phyloP scores from a whole-genome alignment of 1,140 invertebrate species.

The Aphelenchoides fujianensis region DNA sequence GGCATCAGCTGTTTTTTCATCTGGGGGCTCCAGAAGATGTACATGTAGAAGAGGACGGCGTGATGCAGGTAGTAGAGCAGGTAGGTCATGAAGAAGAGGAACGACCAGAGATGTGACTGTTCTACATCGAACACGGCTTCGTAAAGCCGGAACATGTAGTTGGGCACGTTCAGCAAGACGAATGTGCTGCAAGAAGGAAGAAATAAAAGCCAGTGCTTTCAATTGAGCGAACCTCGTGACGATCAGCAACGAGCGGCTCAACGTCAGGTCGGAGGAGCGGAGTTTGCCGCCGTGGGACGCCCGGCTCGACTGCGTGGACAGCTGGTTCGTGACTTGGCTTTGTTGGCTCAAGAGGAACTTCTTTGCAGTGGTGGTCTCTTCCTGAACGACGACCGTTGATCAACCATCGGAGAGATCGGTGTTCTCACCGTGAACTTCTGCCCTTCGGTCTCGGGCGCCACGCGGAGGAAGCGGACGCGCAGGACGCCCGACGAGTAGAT shows the following conservation, averaged over 20 bases:
- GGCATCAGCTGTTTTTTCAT: conserved; percentile 62
- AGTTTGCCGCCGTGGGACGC: conserved; percentile 50
- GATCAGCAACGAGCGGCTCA: conserved; percentile 58
- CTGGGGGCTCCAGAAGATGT: conserved; percentile 55
- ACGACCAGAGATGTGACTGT: conserved; percentile 40
- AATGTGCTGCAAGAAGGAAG: conserved; percentile 53
- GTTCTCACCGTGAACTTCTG: conserved; percentile 34
- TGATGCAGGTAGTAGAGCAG: conserved; percentile 61
- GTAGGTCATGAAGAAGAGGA: conserved; percentile 57
- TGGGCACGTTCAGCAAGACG: conserved; percentile 60
- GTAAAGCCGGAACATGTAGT: conserved; percentile 55
- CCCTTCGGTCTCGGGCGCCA: conserved; percentile 32
- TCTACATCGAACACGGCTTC: conserved; percentile 39
- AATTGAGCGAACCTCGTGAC: conserved; percentile 51
- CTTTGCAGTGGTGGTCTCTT: conserved; percentile 53
- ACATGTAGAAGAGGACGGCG: conserved; percentile 61
- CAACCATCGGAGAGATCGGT: background rate
- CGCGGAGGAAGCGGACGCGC: conserved; percentile 55
- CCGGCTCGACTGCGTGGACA: conserved; percentile 36
- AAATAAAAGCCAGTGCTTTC: background rate
- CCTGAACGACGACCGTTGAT: conserved; percentile 37
- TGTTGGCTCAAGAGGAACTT: conserved; percentile 48
- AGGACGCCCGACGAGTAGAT: conserved; percentile 59
- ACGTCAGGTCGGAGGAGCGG: conserved; percentile 55
- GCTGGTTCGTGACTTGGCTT: conserved; percentile 48